Conservation (phyloP, 2,113 vertebrate genomes). For the Heterotis niloticus region DNA sequence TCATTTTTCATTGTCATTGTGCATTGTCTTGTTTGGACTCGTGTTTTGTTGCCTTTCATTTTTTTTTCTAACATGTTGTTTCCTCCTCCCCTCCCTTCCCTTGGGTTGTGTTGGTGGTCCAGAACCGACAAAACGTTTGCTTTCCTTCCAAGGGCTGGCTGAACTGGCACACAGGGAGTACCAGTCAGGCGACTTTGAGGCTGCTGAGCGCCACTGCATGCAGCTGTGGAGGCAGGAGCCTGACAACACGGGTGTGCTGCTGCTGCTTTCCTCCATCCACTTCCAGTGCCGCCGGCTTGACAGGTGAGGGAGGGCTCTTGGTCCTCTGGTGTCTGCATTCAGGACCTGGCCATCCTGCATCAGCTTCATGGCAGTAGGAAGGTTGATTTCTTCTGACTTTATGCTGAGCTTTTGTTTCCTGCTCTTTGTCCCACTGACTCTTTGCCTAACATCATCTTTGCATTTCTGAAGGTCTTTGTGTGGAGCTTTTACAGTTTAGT, state of each 20-base stretch:
- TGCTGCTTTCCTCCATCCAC: constrained; percentile 96
- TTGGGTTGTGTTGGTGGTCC: constrained; percentile 91
- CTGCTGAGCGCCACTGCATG: constrained; percentile 99
- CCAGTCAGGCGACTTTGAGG: constrained; percentile 98
- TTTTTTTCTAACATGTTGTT: constrained; percentile 90
- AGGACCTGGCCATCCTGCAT: not conserved
- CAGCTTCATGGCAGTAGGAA: not conserved
- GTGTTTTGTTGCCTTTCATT: constrained; percentile 74
- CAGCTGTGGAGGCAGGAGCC: constrained; percentile 98
- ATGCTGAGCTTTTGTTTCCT: not conserved
- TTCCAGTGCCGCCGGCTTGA: constrained; percentile 98
- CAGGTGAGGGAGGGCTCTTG: constrained; percentile 72
- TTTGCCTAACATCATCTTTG: not conserved
- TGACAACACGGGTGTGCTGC: constrained; percentile 94
- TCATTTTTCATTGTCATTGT: not conserved
- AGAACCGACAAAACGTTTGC: constrained; percentile 99
- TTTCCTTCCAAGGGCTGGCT: constrained; percentile 99
- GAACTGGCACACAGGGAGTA: constrained; percentile 99
- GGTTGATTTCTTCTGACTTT: too few species aligned
- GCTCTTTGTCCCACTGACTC: not conserved
- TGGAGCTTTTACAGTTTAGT: not conserved
- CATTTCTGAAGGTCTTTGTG: not conserved
- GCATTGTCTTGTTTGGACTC: constrained; percentile 29
- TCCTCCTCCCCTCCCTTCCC: constrained; percentile 60
- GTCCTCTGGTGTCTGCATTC: not conserved